Conservation (phyloP, 2,888 invertebrate species). For the Frankliniella intonsa region DNA sequence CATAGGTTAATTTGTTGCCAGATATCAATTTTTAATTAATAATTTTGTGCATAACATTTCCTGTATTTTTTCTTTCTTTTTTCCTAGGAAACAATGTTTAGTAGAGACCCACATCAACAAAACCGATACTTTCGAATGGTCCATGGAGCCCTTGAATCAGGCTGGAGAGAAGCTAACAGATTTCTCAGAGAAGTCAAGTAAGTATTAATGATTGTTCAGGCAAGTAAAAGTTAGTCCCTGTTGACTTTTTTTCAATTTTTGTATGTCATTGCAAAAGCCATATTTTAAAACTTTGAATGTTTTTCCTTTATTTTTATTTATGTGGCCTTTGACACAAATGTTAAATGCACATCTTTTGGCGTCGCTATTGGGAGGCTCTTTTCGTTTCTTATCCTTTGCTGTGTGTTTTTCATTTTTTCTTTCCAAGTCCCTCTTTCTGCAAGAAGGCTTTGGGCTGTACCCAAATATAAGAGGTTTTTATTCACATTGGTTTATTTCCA, state of each 20-base stretch:
- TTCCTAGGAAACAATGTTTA: background rate
- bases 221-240: too few relatives aligned
- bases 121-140: slow-evolving; percentile 4
- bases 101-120: background rate
- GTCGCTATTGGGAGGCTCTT: too few relatives aligned
- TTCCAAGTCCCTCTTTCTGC: background rate
- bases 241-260: too few relatives aligned
- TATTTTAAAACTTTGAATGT: background rate
- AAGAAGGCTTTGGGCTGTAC: background rate
- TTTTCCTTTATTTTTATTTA: background rate
- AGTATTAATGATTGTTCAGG: background rate
- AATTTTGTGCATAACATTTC: background rate
- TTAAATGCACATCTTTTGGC: too few relatives aligned
- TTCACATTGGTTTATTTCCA: background rate
- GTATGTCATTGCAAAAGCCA: background rate
- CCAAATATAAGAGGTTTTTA: too few relatives aligned
- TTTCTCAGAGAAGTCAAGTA: background rate
- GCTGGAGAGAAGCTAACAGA: slow-evolving; percentile 13
- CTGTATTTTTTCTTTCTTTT: background rate
- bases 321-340: too few relatives aligned
- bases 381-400: too few relatives aligned
- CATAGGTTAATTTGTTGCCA: background rate
- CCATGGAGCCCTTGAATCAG: background rate
- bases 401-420: background rate
- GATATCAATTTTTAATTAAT: background rate